These are phyloP conservation scores for Scaptomyza hsui DNA, from an alignment of 1,140 invertebrate genomes.

Conservation along the genomic window DNA sequence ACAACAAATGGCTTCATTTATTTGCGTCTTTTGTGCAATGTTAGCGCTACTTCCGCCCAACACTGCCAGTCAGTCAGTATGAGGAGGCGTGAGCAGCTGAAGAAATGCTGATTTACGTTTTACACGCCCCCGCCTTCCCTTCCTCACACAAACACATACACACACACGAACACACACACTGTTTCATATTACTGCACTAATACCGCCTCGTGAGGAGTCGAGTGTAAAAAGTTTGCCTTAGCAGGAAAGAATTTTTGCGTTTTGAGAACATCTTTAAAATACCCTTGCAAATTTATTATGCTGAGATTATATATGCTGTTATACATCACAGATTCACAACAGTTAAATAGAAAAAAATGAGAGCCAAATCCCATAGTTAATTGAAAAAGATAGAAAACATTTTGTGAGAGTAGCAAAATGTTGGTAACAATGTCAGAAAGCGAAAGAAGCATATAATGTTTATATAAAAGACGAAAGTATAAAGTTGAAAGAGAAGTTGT, in stretches of 20 bases:
- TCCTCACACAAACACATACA: too few species aligned
- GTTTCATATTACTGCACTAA: too few species aligned
- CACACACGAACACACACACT: too few species aligned
- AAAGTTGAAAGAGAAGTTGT: conserved; percentile 14
- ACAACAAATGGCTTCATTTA: conserved; percentile 83
- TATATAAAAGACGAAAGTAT: conserved; percentile 55
- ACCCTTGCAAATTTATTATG: background rate
- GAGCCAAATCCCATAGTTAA: too few species aligned
- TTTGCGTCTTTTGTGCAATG: conserved; percentile 77
- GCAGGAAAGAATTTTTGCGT: conserved; percentile 4
- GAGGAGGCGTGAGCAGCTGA: conserved; percentile 28
- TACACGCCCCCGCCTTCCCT: conserved; percentile 13
- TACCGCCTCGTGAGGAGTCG: conserved; percentile 5
- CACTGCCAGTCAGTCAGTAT: conserved; percentile 14
- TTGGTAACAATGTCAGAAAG: conserved; percentile 9
- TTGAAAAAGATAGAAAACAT: background rate
- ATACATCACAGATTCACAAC: too few species aligned
- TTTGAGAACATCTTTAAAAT: background rate
- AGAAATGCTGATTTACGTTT: conserved; percentile 60
- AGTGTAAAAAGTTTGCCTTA: conserved; percentile 61
- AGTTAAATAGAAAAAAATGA: too few species aligned
- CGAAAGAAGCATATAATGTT: conserved; percentile 58
- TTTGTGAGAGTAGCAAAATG: conserved; percentile 4
- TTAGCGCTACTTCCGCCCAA: conserved; percentile 62
- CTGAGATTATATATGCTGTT: background rate